These are phyloP conservation scores for Drosophila maculinotata DNA, from an alignment of 2,888 invertebrate species.

Conservation along the genomic window DNA sequence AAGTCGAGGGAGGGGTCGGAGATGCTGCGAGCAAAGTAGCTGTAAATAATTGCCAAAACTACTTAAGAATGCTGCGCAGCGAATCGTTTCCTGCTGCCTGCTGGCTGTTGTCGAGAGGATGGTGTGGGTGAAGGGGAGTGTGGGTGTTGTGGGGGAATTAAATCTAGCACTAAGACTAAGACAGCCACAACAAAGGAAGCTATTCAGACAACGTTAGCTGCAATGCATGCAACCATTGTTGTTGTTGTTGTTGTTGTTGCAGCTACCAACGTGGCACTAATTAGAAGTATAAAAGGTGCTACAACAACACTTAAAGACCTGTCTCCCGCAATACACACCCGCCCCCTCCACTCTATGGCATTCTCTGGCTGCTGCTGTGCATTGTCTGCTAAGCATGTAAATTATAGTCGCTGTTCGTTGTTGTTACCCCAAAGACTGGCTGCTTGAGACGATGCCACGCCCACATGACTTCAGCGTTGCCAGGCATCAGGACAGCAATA, in stretches of 20 bases:
- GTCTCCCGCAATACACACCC: conserved; percentile 20
- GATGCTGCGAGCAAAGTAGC: conserved; percentile 59
- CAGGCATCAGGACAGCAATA: conserved; percentile 11
- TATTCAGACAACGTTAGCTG: conserved; percentile 55
- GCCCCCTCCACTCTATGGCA: not conserved
- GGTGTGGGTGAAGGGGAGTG: not conserved
- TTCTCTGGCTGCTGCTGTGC: conserved; percentile 31
- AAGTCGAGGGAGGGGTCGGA: conserved; percentile 28
- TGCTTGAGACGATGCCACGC: conserved; percentile 55
- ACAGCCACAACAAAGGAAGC: conserved; percentile 67
- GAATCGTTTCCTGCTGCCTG: conserved; percentile 60
- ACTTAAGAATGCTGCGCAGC: conserved; percentile 79
- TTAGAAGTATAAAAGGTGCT: conserved; percentile 80
- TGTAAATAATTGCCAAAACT: conserved; percentile 82
- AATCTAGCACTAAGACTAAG: conserved; percentile 20
- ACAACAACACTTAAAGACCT: conserved; percentile 63
- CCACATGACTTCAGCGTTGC: conserved; percentile 24
- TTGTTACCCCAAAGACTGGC: conserved; percentile 32
- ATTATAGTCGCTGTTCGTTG: conserved; percentile 57
- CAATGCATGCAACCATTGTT: conserved; percentile 58
- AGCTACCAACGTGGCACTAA: conserved; percentile 75
- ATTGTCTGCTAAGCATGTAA: conserved; percentile 71
- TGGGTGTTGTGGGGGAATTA: not conserved
- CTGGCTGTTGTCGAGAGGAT: not conserved
- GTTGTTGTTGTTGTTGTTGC: conserved; percentile 50